A percentile compares a stretch with the other conserved stretches of the same genome.
Evolutionary conservation across 37 sponge, comb jelly and placozoan species (phyloP).

Genomic region (Cladorhizidae sp.): DNA sequence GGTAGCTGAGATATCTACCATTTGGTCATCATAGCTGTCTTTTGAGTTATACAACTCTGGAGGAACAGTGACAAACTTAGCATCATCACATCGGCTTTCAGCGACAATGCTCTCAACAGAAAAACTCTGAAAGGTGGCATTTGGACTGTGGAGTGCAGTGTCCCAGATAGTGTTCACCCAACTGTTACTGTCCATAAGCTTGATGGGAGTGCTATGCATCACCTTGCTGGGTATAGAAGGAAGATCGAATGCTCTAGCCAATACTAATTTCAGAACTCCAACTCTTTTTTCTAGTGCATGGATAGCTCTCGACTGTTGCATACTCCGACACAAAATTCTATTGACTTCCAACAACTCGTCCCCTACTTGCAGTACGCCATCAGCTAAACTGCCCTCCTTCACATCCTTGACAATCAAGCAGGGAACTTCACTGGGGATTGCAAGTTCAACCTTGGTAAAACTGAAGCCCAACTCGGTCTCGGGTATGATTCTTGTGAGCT

Average conservation of each 20-base stretch:
- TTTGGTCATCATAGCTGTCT: too few relatives aligned
- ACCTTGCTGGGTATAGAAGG: neutral
- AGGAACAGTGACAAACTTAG: neutral
- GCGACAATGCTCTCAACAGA: neutral
- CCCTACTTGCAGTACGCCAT: constrained; percentile 36
- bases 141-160: constrained; percentile 10
- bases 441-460: constrained; percentile 31
- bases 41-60: neutral
- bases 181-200: neutral
- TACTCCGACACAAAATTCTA: constrained; percentile 48
- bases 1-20: too few relatives aligned
- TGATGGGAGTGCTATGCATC: constrained; percentile 29
- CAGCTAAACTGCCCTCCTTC: constrained; percentile 40
- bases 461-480: constrained; percentile 49
- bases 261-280: constrained; percentile 46
- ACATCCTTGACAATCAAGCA: constrained; percentile 59
- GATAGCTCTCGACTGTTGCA: constrained; percentile 34
- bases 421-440: constrained; percentile 27
- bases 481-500: constrained; percentile 1
- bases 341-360: constrained; percentile 73
- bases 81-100: neutral
- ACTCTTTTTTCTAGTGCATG: constrained; percentile 18
- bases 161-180: neutral
- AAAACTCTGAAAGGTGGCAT: neutral
- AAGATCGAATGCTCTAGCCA: constrained; percentile 26